Evolutionary conservation across 2,113 vertebrate genomes (phyloP).

Genomic region (Sclerurus mexicanus): DNA sequence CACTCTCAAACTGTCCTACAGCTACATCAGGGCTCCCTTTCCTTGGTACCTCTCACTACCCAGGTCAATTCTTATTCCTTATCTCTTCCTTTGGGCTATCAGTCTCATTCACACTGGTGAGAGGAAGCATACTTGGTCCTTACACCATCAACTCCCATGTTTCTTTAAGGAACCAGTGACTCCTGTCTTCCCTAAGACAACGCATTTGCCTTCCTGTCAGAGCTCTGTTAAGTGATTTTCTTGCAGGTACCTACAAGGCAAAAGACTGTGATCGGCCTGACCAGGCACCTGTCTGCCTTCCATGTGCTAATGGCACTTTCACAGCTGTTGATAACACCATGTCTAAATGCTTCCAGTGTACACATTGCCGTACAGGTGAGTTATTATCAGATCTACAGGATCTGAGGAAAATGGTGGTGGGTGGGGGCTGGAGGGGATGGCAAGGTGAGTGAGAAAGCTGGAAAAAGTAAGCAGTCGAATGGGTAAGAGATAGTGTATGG

Average conservation of each 20-base stretch:
- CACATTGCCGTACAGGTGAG: constrained; percentile 24
- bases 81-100: background rate
- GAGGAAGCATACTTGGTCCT: background rate
- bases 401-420: background rate
- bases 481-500: background rate
- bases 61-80: background rate
- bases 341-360: constrained; percentile 24
- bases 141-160: rapidly evolving
- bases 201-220: background rate
- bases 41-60: background rate
- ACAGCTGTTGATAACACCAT: constrained; percentile 45
- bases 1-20: background rate
- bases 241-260: constrained; percentile 61
- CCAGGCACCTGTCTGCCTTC: background rate
- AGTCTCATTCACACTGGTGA: background rate
- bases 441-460: background rate
- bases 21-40: background rate
- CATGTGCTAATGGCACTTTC: background rate
- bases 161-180: background rate
- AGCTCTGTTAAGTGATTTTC: background rate
- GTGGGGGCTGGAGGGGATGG: background rate
- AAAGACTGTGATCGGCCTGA: constrained; percentile 35
- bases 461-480: background rate
- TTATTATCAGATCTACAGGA: background rate
- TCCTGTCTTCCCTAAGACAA: background rate